phyloP scores from a whole-genome alignment of 2,888 invertebrate species.

The Embidobia sp. region DNA sequence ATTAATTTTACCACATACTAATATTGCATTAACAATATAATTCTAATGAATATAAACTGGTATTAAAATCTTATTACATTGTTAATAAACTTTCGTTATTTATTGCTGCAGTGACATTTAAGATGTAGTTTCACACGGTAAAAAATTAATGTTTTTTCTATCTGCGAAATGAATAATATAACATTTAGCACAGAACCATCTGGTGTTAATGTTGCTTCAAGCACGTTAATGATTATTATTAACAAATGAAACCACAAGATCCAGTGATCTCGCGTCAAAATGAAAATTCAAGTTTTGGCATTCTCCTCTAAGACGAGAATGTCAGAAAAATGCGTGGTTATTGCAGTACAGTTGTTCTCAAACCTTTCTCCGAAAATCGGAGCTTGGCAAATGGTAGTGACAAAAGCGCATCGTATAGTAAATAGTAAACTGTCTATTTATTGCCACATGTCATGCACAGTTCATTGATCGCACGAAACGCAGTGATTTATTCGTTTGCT shows the following conservation, averaged over 20 bases:
- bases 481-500: slow-evolving; percentile 65
- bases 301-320: neutral
- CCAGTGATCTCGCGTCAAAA: neutral
- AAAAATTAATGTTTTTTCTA: too few species aligned
- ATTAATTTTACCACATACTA: too few species aligned
- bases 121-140: too few species aligned
- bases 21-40: too few species aligned
- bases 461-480: slow-evolving; percentile 66
- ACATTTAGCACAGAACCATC: too few species aligned
- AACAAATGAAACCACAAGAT: neutral
- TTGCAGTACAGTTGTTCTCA: slow-evolving; percentile 31
- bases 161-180: too few species aligned
- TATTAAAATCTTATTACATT: too few species aligned
- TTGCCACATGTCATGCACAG: slow-evolving; percentile 56
- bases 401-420: slow-evolving; percentile 54
- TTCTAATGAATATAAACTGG: too few species aligned
- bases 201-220: neutral
- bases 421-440: slow-evolving; percentile 60
- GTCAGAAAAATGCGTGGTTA: slow-evolving; percentile 36
- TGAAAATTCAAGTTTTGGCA: neutral
- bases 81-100: too few species aligned
- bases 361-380: slow-evolving; percentile 55
- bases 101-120: too few species aligned
- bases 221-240: too few species aligned
- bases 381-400: slow-evolving; percentile 33